phyloP scores from a whole-genome alignment of 2,113 vertebrate genomes.

The Oncorhynchus keta region DNA sequence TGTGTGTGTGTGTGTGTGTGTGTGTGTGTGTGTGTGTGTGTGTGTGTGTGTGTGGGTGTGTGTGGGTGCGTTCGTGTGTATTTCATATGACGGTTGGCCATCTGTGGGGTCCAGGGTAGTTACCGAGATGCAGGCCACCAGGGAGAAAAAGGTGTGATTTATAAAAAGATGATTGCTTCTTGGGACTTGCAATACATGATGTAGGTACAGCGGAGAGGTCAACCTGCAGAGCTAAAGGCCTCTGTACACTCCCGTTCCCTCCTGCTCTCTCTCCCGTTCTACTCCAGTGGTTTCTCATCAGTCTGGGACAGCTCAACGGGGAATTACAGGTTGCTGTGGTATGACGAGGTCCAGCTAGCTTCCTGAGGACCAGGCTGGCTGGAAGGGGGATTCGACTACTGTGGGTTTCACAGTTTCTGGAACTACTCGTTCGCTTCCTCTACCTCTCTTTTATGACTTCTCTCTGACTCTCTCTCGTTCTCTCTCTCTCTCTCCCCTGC shows the following conservation, averaged over 20 bases:
- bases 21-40: neutral
- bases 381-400: neutral
- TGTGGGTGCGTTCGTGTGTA: neutral
- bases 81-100: neutral
- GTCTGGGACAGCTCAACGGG: neutral
- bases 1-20: neutral
- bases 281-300: neutral
- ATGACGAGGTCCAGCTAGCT: neutral
- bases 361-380: neutral
- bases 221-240: neutral
- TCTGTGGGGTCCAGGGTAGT: neutral
- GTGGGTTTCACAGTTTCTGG: constrained; percentile 5
- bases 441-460: neutral
- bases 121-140: neutral
- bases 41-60: neutral
- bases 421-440: neutral
- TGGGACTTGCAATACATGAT: neutral
- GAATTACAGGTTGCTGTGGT: neutral
- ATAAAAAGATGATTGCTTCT: neutral
- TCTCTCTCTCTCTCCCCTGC: no score
- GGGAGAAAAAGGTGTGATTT: neutral
- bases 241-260: neutral
- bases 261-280: neutral
- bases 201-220: neutral
- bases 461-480: neutral